Conservation (phyloP, 2,888 invertebrate genomes). For the Epistrophe eligans region DNA sequence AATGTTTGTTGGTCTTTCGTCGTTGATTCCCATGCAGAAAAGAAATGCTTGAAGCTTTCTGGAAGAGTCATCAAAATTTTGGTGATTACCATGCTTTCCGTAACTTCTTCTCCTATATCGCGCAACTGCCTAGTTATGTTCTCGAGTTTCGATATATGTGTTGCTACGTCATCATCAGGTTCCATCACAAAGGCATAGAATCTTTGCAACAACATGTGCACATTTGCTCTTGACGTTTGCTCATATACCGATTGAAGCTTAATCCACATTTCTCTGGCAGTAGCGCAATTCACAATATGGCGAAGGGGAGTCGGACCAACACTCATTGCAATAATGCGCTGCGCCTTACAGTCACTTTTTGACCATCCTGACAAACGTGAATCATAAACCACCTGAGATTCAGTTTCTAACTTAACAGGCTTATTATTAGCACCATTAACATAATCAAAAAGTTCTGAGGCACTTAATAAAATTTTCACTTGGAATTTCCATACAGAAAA, state of each 20-base stretch:
- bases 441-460: conserved; percentile 24
- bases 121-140: neutral
- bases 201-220: conserved; percentile 5
- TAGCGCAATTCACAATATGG: conserved; percentile 14
- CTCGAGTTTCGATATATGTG: neutral
- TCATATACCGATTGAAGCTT: conserved; percentile 22
- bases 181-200: neutral
- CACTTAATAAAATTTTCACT: conserved; percentile 1
- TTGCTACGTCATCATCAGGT: neutral
- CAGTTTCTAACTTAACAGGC: neutral
- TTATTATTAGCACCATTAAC: neutral
- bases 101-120: neutral
- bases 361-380: conserved; percentile 8
- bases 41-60: conserved; percentile 1
- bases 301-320: conserved; percentile 17
- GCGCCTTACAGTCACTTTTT: conserved; percentile 21
- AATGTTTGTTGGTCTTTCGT: neutral
- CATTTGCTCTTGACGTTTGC: conserved; percentile 1
- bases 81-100: neutral
- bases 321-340: conserved; percentile 21
- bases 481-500: neutral
- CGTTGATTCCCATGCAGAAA: neutral
- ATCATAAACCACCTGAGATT: neutral
- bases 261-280: conserved; percentile 1
- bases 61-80: neutral